These are phyloP conservation scores for Leucoma salicis DNA, from an alignment of 2,888 invertebrate genomes.

Conservation along the genomic window DNA sequence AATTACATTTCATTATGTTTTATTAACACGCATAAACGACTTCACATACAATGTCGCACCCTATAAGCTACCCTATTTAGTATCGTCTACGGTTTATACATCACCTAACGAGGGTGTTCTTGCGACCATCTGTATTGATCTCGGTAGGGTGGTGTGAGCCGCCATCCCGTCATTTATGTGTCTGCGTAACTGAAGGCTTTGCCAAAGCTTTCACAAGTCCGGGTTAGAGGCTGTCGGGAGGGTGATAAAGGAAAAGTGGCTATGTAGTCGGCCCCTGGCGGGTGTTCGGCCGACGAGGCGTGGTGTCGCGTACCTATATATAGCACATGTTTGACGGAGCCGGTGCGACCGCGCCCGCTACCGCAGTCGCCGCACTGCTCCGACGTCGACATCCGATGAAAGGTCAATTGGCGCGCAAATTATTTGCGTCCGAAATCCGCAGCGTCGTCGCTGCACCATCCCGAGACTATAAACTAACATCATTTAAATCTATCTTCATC, in stretches of 20 bases:
- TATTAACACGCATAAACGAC: conserved; percentile 11
- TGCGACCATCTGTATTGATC: conserved; percentile 79
- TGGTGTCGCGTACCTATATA: conserved; percentile 77
- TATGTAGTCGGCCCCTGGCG: conserved; percentile 76
- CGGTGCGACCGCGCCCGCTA: conserved; percentile 65
- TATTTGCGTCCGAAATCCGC: conserved; percentile 80
- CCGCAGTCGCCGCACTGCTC: conserved; percentile 54
- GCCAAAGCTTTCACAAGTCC: conserved; percentile 72
- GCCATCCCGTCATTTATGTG: conserved; percentile 72
- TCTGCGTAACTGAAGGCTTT: conserved; percentile 61
- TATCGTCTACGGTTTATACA: conserved; percentile 44
- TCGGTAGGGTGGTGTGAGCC: conserved; percentile 75
- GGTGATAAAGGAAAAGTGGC: conserved; percentile 79
- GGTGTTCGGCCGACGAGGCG: conserved; percentile 63
- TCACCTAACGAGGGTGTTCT: conserved; percentile 62
- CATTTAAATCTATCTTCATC: conserved; percentile 30
- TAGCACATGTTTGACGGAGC: conserved; percentile 69
- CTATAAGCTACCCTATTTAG: conserved; percentile 42
- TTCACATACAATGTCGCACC: conserved; percentile 31
- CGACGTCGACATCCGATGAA: conserved; percentile 72
- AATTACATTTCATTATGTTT: conserved; percentile 12
- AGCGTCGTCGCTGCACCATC: conserved; percentile 62
- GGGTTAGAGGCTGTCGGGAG: conserved; percentile 74
- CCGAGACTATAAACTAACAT: conserved; percentile 36
- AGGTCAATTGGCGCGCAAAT: conserved; percentile 82